Conservation (phyloP, 2,888 invertebrate genomes). For the Drosophila picticornis region DNA sequence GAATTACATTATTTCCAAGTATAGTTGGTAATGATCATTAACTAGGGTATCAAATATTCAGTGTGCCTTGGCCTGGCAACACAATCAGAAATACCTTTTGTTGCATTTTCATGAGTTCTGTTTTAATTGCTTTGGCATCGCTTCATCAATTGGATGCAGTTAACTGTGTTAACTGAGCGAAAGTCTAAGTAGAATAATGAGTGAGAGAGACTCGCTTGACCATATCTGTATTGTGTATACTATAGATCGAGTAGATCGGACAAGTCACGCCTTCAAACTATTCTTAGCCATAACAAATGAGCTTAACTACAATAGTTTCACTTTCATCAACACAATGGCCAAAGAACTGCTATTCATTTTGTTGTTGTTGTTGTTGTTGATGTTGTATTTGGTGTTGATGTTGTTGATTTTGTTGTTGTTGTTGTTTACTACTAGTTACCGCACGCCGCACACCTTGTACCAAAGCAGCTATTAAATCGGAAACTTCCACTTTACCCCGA, state of each 20-base stretch:
- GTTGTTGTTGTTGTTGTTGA: conserved; percentile 27
- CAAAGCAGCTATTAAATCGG: conserved; percentile 37
- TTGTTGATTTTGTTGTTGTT: conserved; percentile 21
- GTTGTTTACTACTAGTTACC: conserved; percentile 42
- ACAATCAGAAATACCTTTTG: conserved; percentile 32
- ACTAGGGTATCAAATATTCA: conserved; percentile 23
- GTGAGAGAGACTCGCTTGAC: conserved; percentile 23
- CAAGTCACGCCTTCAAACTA: conserved; percentile 30
- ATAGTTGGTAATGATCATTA: background rate
- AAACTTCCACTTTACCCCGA: conserved; percentile 8
- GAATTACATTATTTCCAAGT: background rate
- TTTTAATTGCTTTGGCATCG: conserved; percentile 53
- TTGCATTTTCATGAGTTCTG: conserved; percentile 44
- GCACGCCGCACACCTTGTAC: conserved; percentile 32
- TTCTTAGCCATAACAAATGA: conserved; percentile 59
- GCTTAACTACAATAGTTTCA: conserved; percentile 59
- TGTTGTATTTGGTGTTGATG: conserved; percentile 22
- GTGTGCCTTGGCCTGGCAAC: conserved; percentile 5
- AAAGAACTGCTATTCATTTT: conserved; percentile 47
- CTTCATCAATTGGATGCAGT: conserved; percentile 57
- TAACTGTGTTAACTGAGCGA: conserved; percentile 65
- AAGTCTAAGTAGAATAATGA: conserved; percentile 64
- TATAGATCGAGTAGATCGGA: conserved; percentile 28
- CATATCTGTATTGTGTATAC: background rate
- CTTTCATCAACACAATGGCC: conserved; percentile 67